Evolutionary conservation across 1,140 invertebrate genomes (phyloP).

Genomic region (Drosophila auraria): DNA sequence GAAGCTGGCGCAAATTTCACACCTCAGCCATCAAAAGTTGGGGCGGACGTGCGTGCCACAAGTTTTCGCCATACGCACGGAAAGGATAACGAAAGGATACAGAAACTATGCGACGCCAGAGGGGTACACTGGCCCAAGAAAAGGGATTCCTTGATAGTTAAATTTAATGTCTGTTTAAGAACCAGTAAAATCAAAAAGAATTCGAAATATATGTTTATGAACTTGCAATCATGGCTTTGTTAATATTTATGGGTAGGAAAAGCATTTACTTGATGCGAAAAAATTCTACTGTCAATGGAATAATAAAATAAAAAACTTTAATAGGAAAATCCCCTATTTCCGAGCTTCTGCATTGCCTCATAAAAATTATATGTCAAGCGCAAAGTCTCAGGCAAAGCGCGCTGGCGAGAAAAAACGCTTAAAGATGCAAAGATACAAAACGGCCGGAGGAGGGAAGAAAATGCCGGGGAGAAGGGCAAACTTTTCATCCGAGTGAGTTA

Average conservation of each 20-base stretch:
- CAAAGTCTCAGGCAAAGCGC: slow-evolving; percentile 51
- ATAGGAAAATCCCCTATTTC: background rate
- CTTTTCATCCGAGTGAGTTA: background rate
- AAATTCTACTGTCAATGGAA: background rate
- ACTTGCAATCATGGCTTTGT: background rate
- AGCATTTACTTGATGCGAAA: no score
- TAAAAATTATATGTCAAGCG: slow-evolving; percentile 78
- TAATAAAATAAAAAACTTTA: background rate
- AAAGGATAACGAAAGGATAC: slow-evolving; percentile 32
- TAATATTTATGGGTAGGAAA: no score
- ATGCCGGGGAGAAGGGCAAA: background rate
- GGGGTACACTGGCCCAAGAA: background rate
- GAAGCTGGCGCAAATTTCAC: slow-evolving; percentile 64
- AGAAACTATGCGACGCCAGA: slow-evolving; percentile 5
- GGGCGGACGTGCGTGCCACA: slow-evolving; percentile 37
- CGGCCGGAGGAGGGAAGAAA: background rate
- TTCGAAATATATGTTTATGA: background rate
- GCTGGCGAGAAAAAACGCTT: slow-evolving; percentile 36
- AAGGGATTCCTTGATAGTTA: background rate
- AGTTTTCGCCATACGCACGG: slow-evolving; percentile 26
- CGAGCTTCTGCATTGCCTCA: slow-evolving; percentile 18
- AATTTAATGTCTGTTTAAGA: background rate
- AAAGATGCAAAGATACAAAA: slow-evolving; percentile 43
- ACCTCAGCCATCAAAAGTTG: slow-evolving; percentile 67
- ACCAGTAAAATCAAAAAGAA: no score